Percentiles rank a stretch among this genome's conserved stretches.
phyloP scores from a whole-genome alignment of 2,888 invertebrate species.

The Tiliacea aurago region DNA sequence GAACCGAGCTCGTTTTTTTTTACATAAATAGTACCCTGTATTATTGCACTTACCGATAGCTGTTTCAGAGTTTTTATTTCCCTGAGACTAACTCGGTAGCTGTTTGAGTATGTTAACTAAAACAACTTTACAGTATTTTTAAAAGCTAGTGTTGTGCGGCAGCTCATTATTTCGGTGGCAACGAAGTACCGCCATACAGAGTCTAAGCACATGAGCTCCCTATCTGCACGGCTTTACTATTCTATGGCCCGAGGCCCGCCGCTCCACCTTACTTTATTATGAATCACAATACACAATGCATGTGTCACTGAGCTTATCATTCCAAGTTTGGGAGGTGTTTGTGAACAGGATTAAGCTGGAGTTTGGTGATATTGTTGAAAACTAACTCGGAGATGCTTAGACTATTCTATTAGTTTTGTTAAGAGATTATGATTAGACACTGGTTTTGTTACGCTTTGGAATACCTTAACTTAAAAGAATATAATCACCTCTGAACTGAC shows the following conservation, averaged over 20 bases:
- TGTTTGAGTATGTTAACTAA: background rate
- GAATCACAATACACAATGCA: constrained; percentile 69
- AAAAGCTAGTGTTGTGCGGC: background rate
- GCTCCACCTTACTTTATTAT: constrained; percentile 65
- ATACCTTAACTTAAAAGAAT: background rate
- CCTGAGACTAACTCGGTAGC: too few species aligned
- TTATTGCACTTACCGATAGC: background rate
- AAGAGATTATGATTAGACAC: background rate
- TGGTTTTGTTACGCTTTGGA: background rate
- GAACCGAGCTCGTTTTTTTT: too few species aligned
- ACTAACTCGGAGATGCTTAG: constrained; percentile 4
- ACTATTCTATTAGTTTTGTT: constrained; percentile 18
- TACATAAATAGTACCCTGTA: too few species aligned
- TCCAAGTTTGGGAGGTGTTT: constrained; percentile 53
- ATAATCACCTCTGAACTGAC: background rate
- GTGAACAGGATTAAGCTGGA: constrained; percentile 39
- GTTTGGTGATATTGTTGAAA: constrained; percentile 36
- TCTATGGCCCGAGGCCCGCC: constrained; percentile 44
- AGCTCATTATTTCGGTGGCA: background rate
- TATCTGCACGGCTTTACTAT: constrained; percentile 10
- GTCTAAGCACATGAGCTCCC: background rate
- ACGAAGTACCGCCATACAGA: background rate
- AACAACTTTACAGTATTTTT: background rate
- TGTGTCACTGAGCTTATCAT: constrained; percentile 63
- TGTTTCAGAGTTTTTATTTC: background rate